Base-by-base conservation (phyloP, 2,797 vertebrate species). In the Syngnathus rostellatus region DNA sequence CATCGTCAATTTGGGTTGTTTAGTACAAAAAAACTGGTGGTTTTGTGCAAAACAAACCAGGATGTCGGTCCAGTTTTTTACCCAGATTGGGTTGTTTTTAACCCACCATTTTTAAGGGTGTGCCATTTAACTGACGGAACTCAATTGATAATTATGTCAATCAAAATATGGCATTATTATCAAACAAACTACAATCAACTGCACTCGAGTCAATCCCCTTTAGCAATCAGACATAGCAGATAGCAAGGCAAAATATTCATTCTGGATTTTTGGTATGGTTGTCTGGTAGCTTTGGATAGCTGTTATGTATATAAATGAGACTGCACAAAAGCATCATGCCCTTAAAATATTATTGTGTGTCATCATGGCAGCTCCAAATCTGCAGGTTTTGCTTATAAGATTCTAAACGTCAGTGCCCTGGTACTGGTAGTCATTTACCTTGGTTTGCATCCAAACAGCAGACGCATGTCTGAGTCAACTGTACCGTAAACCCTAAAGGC, bases 121-220 rank as follows among this genome's bases (percentile, higher is more conserved):
- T 43, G 11, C 41, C 8, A 43, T 43, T 43, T 43, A 43, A 43
- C 8, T 43, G 8, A 43, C 8, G 11, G 8, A 43, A 43, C 11
- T 43, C 31, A 31, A 31, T 31, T 31, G 31, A 43, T 43, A 9
- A 43, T 43, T 43, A 9, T 43, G 41, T 0, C 2, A 11, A 43
- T 43, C 41, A 9, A 1, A 11, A 43, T 43, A 9, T 11, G 41
- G 41, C 8, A 43, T 43, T 8, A 11, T 43, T 43, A 43, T 2
- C 41, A 11, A 2, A 43, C 41, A 43, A 1, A 9, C 41, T 43
- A 17, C 64, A 63, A 85, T 84, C 83, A 81, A 81, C 86, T 77
- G 72, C 65, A 45, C 70, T 68, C 64, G 46, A 48, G 46, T 48
- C 16, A 48, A 16, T 48, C 46, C 16, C 14, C 46, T 48, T 48